phyloP scores from a whole-genome alignment of 2,888 invertebrate species.

The Eucera pruinosa region DNA sequence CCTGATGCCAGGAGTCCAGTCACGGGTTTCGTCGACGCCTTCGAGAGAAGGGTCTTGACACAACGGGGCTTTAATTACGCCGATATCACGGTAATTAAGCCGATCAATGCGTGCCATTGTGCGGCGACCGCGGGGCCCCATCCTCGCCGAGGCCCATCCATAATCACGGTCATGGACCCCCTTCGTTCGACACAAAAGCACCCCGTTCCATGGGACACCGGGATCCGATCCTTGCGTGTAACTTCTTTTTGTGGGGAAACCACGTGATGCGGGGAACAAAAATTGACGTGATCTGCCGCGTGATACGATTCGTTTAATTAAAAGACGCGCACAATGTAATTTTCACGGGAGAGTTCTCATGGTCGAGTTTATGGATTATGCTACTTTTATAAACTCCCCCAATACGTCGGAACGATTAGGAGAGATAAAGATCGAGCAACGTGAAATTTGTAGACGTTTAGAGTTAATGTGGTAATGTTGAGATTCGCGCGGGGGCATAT shows the following conservation, averaged over 20 bases:
- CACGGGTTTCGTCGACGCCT: conserved; percentile 72
- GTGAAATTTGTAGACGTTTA: not conserved
- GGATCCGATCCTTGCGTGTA: conserved; percentile 47
- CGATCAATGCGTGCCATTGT: conserved; percentile 82
- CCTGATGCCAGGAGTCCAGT: conserved; percentile 70
- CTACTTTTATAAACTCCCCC: too few relatives aligned
- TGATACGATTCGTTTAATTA: conserved; percentile 40
- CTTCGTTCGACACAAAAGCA: conserved; percentile 65
- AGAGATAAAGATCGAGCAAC: not conserved
- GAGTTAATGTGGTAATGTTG: not conserved
- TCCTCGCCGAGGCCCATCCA: conserved; percentile 63
- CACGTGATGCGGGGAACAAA: conserved; percentile 36
- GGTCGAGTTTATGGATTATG: not conserved
- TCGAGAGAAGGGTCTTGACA: conserved; percentile 72
- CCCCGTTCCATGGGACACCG: conserved; percentile 52
- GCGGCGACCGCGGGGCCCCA: conserved; percentile 62
- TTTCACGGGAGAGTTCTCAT: not conserved
- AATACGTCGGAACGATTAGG: too few relatives aligned
- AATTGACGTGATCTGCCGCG: conserved; percentile 27
- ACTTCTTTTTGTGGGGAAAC: conserved; percentile 37
- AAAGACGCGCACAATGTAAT: conserved; percentile 16
- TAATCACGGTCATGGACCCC: conserved; percentile 63
- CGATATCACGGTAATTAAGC: conserved; percentile 83
- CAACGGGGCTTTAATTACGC: conserved; percentile 83
- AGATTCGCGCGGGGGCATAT: not conserved